Evolutionary conservation across 2,888 invertebrate genomes (phyloP), one percentile per base, ranked within the genome.

Genomic region (Agrotis clavis): DNA sequence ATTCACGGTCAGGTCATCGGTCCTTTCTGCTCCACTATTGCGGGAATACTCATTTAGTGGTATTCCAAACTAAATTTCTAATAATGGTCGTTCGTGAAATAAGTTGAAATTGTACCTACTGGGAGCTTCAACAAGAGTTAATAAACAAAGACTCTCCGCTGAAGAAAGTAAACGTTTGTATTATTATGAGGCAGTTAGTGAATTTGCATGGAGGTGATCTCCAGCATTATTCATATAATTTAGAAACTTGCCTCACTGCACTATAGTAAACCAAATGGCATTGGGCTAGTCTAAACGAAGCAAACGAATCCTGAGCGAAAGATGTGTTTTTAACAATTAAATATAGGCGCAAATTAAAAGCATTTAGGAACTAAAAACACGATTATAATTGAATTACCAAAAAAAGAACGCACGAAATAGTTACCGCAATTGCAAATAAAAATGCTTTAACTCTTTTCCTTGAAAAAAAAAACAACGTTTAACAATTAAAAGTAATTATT

Each of bases 401-500:
- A 68, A 66, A 47, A 3, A 54, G 25, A 53, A 63, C 30, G 53
- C 64, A 71, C 53, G 57, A 68, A 67, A 30, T 45, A 53, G n/a
- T 35, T 13, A 25, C 14, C 41, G 51, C 13, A 11, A 63, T 72
- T 62, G 25, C 61, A 45, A 67, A 67, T 66, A 54, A 21, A 53
- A 51, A 35, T 16, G n/a, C 11, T 7, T 25, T 13, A 50, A 45
- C 0, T 13, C 57, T 61, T 67, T 59, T 59, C 68, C 67, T 74
- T 83, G 73, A 71, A 62, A 76, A 70, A 35, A 45, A 63, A 35
- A 47, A 54, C 11, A 45, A 62, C 63, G 67, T 54, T 63, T 35
- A 59, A 71, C 71, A 68, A 82, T 82, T 72, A 71, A 41, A 74
- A 25, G 25, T 57, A 80, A 78, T 78, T 25, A 56, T 77, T 85